A percentile compares a stretch with the other conserved stretches of the same genome.
These are phyloP conservation scores for Myanophis thanlyinensis DNA, from an alignment of 2,113 vertebrate species.

Conservation along the genomic window DNA sequence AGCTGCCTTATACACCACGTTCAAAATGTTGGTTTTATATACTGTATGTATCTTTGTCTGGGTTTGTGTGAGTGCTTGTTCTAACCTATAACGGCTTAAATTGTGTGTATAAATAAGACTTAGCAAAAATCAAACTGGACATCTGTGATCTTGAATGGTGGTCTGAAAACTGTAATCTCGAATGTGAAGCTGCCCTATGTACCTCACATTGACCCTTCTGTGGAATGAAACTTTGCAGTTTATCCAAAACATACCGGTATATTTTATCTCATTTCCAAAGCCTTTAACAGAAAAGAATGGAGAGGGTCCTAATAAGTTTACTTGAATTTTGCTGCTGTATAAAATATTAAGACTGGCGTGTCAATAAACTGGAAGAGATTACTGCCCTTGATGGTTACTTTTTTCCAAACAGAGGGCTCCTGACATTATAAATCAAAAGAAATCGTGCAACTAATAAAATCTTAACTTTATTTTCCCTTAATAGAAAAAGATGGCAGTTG, in stretches of 20 bases:
- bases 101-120: constrained; percentile 56
- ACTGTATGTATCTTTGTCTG: neutral
- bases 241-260: neutral
- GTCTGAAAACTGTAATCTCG: constrained; percentile 44
- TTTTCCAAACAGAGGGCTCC: neutral
- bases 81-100: constrained; percentile 54
- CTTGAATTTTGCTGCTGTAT: constrained; percentile 36
- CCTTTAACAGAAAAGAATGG: constrained; percentile 30
- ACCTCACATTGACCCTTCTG: constrained; percentile 43
- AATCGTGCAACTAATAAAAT: neutral
- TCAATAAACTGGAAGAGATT: constrained; percentile 20
- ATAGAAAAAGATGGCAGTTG: neutral
- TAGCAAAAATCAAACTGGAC: constrained; percentile 59
- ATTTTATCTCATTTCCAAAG: constrained; percentile 36
- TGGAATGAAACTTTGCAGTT: constrained; percentile 47
- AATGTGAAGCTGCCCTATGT: constrained; percentile 45
- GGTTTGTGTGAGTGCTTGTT: constrained; percentile 40
- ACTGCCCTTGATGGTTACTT: constrained; percentile 39
- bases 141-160: constrained; percentile 46
- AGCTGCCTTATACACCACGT: constrained; percentile 53
- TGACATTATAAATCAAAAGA: neutral
- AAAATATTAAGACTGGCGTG: constrained; percentile 35
- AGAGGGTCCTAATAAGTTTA: constrained; percentile 47
- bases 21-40: constrained; percentile 46
- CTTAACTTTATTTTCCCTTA: neutral